Base-by-base conservation (phyloP, 2,888 invertebrate species). In the Aporophyla nigra region DNA sequence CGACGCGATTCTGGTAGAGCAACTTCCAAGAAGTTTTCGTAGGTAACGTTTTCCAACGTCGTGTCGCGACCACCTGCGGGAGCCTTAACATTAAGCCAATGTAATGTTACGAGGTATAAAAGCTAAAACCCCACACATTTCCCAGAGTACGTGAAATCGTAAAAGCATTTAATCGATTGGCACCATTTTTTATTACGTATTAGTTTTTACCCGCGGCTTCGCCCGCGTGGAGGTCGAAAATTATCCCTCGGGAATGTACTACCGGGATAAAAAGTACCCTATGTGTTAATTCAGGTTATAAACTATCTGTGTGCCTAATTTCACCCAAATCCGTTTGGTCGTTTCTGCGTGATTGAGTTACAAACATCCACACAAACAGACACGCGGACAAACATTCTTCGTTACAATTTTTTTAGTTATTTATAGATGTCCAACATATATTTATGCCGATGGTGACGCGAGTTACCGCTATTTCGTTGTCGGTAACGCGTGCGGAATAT, bases 361-460 rank as follows among this genome's bases (percentile, higher is more conserved):
- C 5, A 59, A 10, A 59, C 10, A 33, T 19, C 16, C 53, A 21
- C 9, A 10, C 4, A 27, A 33, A 59, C 6, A 7, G 33, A 59
- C 21, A 33, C 27, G 16, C 6, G 24, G 24, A 7, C 24, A 19
- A 33, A 58, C 33, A 21, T 5, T 21, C 10, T 59, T 59, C 2
- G 10, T 21, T 21, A 59, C 59, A 33, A 33, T 33, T 12, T 59
- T 33, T 21, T 19, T 58, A 27, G 2, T 58, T 58, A 27, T 58
- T 16, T 59, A 33, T 33, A 16, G 58, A 59, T 71, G 62, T 70
- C 58, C 68, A 82, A 78, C 66, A 67, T 40, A 71, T 68, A 84
- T 71, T 82, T 70, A 83, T 83, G 85, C 82, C 51, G 59, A 27
- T 84, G 54, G 82, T 85, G 85, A 78, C 68, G 78, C 53, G 72